A percentile compares a stretch with the other conserved stretches of the same genome.
phyloP scores from a whole-genome alignment of 2,797 vertebrate species.

The Otolemur crassicaudatus region DNA sequence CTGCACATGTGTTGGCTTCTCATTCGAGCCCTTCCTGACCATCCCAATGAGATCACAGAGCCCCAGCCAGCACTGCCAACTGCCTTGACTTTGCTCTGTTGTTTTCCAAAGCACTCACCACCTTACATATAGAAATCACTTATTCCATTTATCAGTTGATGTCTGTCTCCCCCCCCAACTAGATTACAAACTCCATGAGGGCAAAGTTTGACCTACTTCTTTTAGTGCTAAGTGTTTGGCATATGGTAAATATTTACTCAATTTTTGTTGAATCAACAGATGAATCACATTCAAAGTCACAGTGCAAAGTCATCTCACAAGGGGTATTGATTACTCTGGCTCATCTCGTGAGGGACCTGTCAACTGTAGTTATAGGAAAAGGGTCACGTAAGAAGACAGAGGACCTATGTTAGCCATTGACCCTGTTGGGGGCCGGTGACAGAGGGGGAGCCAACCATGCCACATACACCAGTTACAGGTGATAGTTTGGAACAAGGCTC shows the following conservation, averaged over 20 bases:
- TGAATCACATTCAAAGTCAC: neutral
- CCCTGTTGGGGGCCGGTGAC: too few relatives aligned
- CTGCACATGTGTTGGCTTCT: neutral
- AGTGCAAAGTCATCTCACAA: neutral
- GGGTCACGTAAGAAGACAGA: neutral
- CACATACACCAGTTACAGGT: rapidly evolving
- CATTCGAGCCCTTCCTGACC: neutral
- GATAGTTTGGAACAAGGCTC: neutral
- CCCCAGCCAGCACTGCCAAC: neutral
- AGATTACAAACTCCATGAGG: neutral
- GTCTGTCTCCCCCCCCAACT: neutral
- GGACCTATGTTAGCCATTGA: neutral
- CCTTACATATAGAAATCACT: neutral
- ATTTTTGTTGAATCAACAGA: neutral
- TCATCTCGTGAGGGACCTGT: too few relatives aligned
- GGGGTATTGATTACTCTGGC: neutral
- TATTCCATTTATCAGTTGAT: neutral
- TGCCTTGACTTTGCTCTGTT: neutral
- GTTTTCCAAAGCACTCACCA: neutral
- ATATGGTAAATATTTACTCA: neutral
- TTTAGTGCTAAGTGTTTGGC: neutral
- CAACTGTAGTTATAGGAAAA: neutral
- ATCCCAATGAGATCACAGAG: rapidly evolving
- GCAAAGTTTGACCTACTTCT: neutral
- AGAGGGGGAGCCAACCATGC: neutral